Evolutionary conservation across 2,113 vertebrate species (phyloP).

Genomic region (Cynoglossus semilaevis): DNA sequence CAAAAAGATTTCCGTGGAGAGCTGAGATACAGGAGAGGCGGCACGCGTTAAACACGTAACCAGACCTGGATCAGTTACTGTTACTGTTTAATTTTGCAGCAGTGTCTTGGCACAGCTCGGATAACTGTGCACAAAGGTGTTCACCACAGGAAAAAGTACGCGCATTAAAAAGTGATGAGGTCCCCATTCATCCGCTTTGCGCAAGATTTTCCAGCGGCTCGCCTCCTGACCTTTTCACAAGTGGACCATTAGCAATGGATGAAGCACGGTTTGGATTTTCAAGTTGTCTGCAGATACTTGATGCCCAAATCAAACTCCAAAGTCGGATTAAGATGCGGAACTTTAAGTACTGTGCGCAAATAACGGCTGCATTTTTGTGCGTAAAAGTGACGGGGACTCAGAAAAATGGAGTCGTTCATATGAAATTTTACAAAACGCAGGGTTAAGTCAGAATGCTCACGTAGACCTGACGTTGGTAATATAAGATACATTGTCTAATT

Average conservation of each 20-base stretch:
- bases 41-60: slow-evolving; percentile 54
- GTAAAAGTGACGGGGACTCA: slow-evolving; percentile 4
- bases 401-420: not conserved
- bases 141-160: slow-evolving; percentile 45
- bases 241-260: slow-evolving; percentile 23
- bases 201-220: slow-evolving; percentile 76
- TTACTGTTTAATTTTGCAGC: slow-evolving; percentile 62
- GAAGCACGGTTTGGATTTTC: not conserved
- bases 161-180: slow-evolving; percentile 69
- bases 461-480: no score
- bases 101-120: slow-evolving; percentile 56
- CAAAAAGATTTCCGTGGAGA: slow-evolving; percentile 43
- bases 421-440: no score
- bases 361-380: slow-evolving; percentile 4
- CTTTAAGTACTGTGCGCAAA: not conserved
- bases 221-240: slow-evolving; percentile 64
- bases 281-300: not conserved
- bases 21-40: not conserved
- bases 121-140: slow-evolving; percentile 61
- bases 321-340: not conserved
- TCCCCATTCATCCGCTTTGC: slow-evolving; percentile 64
- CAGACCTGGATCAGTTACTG: slow-evolving; percentile 57
- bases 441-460: no score
- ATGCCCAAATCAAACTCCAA: slow-evolving; percentile 7
- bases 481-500: no score